A percentile compares a stretch with the other conserved stretches of the same genome.
Evolutionary conservation across 1,140 invertebrate species (phyloP).

Genomic region (Oedothorax gibbosus): DNA sequence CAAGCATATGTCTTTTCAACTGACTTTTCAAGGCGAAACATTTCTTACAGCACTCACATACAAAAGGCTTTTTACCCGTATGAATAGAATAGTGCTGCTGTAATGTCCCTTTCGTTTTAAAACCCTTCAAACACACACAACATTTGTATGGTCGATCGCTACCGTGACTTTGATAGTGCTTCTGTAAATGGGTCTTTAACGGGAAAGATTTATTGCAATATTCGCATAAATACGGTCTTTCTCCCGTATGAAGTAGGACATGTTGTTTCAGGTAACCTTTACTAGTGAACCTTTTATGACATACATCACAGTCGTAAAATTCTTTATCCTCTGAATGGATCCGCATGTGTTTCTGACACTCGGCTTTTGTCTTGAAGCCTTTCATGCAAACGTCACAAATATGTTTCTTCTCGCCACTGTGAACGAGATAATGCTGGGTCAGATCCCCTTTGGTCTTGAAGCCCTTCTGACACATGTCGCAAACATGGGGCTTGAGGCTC

Average conservation of each 20-base stretch:
- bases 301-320: slow-evolving; percentile 28
- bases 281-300: slow-evolving; percentile 30
- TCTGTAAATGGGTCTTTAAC: slow-evolving; percentile 33
- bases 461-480: slow-evolving; percentile 66
- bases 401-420: slow-evolving; percentile 68
- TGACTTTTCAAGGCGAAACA: slow-evolving; percentile 26
- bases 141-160: slow-evolving; percentile 20
- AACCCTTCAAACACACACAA: slow-evolving; percentile 28
- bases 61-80: not conserved
- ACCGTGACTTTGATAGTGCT: slow-evolving; percentile 33
- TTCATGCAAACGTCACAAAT: slow-evolving; percentile 70
- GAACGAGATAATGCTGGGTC: slow-evolving; percentile 68
- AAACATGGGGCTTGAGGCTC: slow-evolving; percentile 69
- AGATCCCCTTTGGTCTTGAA: slow-evolving; percentile 69
- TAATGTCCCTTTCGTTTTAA: slow-evolving; percentile 46
- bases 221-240: slow-evolving; percentile 28
- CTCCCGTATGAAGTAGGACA: slow-evolving; percentile 25
- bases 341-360: slow-evolving; percentile 38
- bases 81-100: slow-evolving; percentile 43
- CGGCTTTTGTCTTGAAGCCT: slow-evolving; percentile 64
- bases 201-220: slow-evolving; percentile 40
- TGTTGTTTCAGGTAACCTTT: slow-evolving; percentile 21
- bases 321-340: slow-evolving; percentile 37
- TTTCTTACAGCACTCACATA: slow-evolving; percentile 36
- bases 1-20: slow-evolving; percentile 15